A percentile compares a stretch with the other conserved stretches of the same genome.
phyloP scores from a whole-genome alignment of 2,113 vertebrate species.

The Protobothrops mucrosquamatus region DNA sequence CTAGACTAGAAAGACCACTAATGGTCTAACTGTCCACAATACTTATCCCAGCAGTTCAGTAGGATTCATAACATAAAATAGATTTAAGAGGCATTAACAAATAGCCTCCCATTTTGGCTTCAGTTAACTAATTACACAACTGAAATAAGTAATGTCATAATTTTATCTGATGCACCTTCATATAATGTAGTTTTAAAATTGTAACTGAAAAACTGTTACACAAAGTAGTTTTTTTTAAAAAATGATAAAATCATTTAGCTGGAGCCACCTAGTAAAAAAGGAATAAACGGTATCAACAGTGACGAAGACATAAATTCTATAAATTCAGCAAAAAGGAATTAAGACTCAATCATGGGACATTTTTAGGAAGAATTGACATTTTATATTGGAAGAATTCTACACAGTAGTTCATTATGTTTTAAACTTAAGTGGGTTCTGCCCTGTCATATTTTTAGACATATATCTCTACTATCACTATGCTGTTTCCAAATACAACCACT shows the following conservation, averaged over 20 bases:
- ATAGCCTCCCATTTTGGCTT: background rate
- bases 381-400: background rate
- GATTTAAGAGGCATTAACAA: background rate
- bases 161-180: background rate
- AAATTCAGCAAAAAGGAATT: background rate
- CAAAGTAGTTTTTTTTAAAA: background rate
- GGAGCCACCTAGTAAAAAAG: background rate
- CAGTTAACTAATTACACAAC: background rate
- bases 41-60: background rate
- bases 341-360: background rate
- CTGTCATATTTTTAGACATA: conserved; percentile 15
- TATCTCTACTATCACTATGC: background rate
- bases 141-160: background rate
- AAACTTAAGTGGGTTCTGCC: background rate
- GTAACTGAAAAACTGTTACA: background rate
- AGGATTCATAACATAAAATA: background rate
- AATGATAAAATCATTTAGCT: background rate
- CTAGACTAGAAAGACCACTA: background rate
- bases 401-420: background rate
- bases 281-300: conserved; percentile 4
- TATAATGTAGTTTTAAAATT: background rate
- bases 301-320: background rate
- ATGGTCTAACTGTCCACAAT: background rate
- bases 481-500: background rate
- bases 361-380: background rate